Conservation (phyloP, 2,113 vertebrate genomes). For the Beaufortia kweichowensis region DNA sequence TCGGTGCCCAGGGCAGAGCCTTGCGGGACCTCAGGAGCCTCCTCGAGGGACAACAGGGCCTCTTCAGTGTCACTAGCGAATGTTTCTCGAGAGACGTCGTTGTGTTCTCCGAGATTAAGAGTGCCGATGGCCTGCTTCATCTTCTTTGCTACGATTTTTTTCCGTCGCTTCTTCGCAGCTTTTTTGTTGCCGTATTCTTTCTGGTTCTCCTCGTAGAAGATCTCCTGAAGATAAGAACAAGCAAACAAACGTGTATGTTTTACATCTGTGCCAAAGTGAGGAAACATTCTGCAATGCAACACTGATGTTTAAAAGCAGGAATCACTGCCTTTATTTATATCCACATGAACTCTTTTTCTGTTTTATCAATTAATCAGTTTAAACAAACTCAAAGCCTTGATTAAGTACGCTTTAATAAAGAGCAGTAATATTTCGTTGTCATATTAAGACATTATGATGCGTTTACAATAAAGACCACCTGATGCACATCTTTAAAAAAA, state of each 20-base stretch:
- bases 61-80: slow-evolving; percentile 96
- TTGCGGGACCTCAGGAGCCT: slow-evolving; percentile 78
- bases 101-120: slow-evolving; percentile 90
- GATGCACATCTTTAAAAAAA: too few relatives aligned
- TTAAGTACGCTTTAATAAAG: too few relatives aligned
- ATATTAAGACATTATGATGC: too few relatives aligned
- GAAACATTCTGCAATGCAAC: too few relatives aligned
- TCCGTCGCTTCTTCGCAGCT: slow-evolving; percentile 88
- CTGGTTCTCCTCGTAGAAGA: slow-evolving; percentile 88
- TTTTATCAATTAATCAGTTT: too few relatives aligned
- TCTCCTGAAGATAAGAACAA: slow-evolving; percentile 68
- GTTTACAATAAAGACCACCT: too few relatives aligned
- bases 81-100: slow-evolving; percentile 93
- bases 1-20: slow-evolving; percentile 82
- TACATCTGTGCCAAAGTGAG: too few relatives aligned
- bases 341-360: too few relatives aligned
- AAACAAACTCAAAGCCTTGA: too few relatives aligned
- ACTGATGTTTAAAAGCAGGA: too few relatives aligned
- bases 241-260: neutral
- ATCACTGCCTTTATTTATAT: too few relatives aligned
- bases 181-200: slow-evolving; percentile 88
- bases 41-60: slow-evolving; percentile 90
- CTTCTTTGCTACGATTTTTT: slow-evolving; percentile 86
- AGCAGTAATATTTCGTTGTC: too few relatives aligned
- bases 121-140: slow-evolving; percentile 96